These are phyloP conservation scores for Poeciliopsis turneri DNA, from an alignment of 2,797 vertebrate species.

Conservation along the genomic window DNA sequence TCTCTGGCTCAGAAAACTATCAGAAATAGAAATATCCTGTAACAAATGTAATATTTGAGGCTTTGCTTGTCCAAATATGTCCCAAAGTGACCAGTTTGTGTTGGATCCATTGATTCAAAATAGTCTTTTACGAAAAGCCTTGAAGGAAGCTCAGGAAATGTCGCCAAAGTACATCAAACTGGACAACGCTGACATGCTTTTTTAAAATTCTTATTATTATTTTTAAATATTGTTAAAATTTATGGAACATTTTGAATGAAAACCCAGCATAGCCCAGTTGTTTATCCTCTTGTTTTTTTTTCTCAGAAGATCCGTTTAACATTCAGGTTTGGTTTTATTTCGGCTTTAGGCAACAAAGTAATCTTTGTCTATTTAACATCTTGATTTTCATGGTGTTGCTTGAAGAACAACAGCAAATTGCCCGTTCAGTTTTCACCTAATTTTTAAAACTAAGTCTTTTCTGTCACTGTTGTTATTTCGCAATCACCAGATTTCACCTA, in stretches of 20 bases:
- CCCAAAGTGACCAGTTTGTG: neutral
- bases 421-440: slow-evolving; percentile 14
- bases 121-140: neutral
- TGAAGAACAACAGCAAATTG: slow-evolving; percentile 12
- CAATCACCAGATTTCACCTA: slow-evolving; percentile 34
- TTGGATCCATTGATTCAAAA: neutral
- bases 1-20: neutral
- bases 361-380: slow-evolving; percentile 56
- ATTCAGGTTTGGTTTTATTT: slow-evolving; percentile 69
- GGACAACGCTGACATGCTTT: neutral
- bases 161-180: neutral
- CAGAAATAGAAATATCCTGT: neutral
- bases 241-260: neutral
- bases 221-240: neutral
- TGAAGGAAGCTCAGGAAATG: neutral
- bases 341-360: slow-evolving; percentile 43
- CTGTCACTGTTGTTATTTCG: slow-evolving; percentile 27
- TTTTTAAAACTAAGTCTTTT: slow-evolving; percentile 19
- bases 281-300: slow-evolving; percentile 64
- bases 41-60: neutral
- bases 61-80: neutral
- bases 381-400: slow-evolving; percentile 36
- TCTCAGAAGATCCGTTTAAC: slow-evolving; percentile 64
- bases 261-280: slow-evolving; percentile 51
- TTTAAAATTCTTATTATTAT: neutral